A percentile compares a stretch with the other conserved stretches of the same genome.
These are phyloP conservation scores for Microdon myrmicae DNA, from an alignment of 2,888 invertebrate species.

Conservation along the genomic window DNA sequence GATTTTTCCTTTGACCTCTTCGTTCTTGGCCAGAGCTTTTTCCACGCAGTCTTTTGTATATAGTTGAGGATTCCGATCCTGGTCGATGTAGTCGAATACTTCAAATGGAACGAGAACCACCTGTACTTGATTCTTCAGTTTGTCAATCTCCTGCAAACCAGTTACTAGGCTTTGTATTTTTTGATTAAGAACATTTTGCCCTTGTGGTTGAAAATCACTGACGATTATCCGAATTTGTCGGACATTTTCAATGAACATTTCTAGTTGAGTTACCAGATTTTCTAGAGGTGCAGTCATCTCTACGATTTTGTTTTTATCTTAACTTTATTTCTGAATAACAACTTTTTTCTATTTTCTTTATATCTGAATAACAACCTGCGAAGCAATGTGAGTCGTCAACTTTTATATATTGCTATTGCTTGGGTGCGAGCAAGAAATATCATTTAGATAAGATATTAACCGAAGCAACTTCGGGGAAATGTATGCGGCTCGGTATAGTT, in stretches of 20 bases:
- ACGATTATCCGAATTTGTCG: constrained; percentile 98
- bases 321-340: too few species aligned
- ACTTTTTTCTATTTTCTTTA: too few species aligned
- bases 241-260: constrained; percentile 97
- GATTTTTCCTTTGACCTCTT: constrained; percentile 98
- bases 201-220: constrained; percentile 97
- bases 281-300: constrained; percentile 85
- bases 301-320: not conserved
- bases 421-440: too few species aligned
- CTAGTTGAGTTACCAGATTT: constrained; percentile 91
- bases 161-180: constrained; percentile 94
- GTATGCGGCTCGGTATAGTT: too few species aligned
- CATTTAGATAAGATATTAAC: too few species aligned
- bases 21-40: constrained; percentile 96
- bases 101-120: constrained; percentile 98
- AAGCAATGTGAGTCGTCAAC: too few species aligned
- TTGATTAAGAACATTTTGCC: constrained; percentile 94
- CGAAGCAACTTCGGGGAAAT: too few species aligned
- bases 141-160: constrained; percentile 95
- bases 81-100: constrained; percentile 98
- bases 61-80: constrained; percentile 96
- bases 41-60: constrained; percentile 99
- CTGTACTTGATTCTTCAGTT: constrained; percentile 89
- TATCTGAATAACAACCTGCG: too few species aligned
- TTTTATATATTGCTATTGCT: too few species aligned